Evolutionary conservation across 2,113 vertebrate species (phyloP).

Genomic region (Clarias macrocephalus): DNA sequence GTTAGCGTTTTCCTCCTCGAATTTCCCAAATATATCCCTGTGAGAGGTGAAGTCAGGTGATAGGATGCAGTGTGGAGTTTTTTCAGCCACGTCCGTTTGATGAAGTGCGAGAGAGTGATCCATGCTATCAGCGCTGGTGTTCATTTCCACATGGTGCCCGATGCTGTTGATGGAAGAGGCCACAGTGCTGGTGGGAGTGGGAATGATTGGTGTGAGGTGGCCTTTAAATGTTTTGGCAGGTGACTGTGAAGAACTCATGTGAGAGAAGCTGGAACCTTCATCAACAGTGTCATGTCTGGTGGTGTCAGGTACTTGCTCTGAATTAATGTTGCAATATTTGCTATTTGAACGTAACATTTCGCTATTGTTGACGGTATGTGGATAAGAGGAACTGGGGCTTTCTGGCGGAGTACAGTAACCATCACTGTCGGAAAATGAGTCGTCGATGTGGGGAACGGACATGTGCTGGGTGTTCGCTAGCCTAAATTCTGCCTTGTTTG

Average conservation of each 20-base stretch:
- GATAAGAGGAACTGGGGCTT: not conserved
- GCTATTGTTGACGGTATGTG: not conserved
- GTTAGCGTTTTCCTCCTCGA: not conserved
- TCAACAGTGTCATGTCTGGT: not conserved
- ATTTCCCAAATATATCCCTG: not conserved
- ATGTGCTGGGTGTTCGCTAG: not conserved
- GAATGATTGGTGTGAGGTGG: not conserved
- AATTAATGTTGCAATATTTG: not conserved
- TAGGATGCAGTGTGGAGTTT: not conserved
- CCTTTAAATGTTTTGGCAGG: not conserved
- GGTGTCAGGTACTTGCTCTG: not conserved
- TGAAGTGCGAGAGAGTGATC: not conserved
- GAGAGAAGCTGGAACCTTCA: constrained; percentile 9
- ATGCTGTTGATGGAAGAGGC: not conserved
- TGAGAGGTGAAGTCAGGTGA: not conserved
- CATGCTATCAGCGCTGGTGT: not conserved
- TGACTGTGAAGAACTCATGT: not conserved
- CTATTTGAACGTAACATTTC: not conserved
- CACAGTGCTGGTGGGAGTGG: not conserved
- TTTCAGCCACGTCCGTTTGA: not conserved
- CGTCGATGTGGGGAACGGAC: constrained; percentile 23
- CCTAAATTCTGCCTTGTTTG: not conserved
- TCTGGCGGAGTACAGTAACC: constrained; percentile 42
- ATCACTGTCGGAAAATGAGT: constrained; percentile 31
- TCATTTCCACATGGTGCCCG: not conserved